Base-by-base conservation (phyloP, 2,113 vertebrate species). In the Todiramphus saurophagus region DNA sequence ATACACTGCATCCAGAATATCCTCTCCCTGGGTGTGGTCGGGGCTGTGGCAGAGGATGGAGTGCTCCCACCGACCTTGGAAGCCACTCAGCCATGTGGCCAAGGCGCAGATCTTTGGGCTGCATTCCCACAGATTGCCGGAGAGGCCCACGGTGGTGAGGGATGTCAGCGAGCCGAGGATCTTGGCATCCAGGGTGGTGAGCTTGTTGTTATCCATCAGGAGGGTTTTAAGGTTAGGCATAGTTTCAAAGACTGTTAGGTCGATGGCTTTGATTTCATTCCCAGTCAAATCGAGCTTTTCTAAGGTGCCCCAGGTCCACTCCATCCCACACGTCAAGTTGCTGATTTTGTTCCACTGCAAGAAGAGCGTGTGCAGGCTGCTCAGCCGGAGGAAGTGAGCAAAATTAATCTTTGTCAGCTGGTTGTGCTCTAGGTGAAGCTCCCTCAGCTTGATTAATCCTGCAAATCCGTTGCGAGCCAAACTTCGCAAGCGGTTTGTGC, bases 331-430 rank as follows among this genome's bases (percentile, higher is more conserved):
- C 2, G 99, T 99, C 96, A 99, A 97, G 97, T 99, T 99, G 98
- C 98, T 99, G 87, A 99, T 99, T 98, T 99, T 99, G 99, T 99
- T 99, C 99, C 99, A 99, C 96, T 99, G 99, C 93, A 99, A 98
- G 98, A 99, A 99, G 92, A 99, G 99, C 9, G 98, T 99, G 97
- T 99, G 99, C 95, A 99, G 99, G 96, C 98, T 98, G 95, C 99
- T 99, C 94, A 99, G 98, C 95, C 99, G 99, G 79, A 99, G 99
- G 98, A 99, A 99, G 98, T 99, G 99, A 97, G 99, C 99, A 98
- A 99, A 98, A 98, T 99, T 99, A 98, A 99, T 99, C 98, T 99
- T 99, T 94, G 99, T 99, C 98, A 99, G 98, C 98, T 99, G 99
- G 98, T 99, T 99, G 98, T 99, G 99, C 98, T 99, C 99, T 97